A percentile compares a stretch with the other conserved stretches of the same genome.
These are phyloP conservation scores for Rhopalosiphum nymphaeae DNA, from an alignment of 2,888 invertebrate genomes.

Conservation along the genomic window DNA sequence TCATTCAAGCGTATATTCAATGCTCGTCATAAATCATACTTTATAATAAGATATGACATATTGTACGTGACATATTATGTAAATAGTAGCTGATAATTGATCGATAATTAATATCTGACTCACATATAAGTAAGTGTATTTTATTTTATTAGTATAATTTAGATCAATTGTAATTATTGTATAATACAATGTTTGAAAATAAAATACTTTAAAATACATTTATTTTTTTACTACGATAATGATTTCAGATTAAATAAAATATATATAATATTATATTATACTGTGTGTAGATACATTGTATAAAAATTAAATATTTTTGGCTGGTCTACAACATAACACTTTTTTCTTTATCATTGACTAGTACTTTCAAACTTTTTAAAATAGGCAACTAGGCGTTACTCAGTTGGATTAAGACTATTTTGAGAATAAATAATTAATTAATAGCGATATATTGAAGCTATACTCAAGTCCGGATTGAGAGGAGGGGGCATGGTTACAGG, in stretches of 20 bases:
- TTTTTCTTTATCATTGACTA: background rate
- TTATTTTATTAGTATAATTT: background rate
- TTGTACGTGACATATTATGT: background rate
- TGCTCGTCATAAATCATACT: background rate
- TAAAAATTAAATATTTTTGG: background rate
- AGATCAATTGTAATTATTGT: background rate
- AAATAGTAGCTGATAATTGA: background rate
- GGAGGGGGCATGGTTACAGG: no score
- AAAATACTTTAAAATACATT: background rate
- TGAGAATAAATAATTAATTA: background rate
- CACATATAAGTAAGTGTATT: background rate
- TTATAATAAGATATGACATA: background rate
- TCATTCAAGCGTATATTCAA: background rate
- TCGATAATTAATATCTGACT: background rate
- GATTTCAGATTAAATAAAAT: background rate
- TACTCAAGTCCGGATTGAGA: no score
- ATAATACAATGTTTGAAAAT: background rate
- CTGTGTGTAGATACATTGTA: background rate
- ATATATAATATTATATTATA: background rate
- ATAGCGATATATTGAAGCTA: background rate
- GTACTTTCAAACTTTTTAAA: background rate
- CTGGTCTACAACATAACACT: background rate
- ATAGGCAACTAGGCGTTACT: background rate
- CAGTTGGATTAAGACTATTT: background rate
- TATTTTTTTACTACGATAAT: background rate